Evolutionary conservation across 1,140 invertebrate genomes (phyloP).

Genomic region (Phenacoccus solenopsis): DNA sequence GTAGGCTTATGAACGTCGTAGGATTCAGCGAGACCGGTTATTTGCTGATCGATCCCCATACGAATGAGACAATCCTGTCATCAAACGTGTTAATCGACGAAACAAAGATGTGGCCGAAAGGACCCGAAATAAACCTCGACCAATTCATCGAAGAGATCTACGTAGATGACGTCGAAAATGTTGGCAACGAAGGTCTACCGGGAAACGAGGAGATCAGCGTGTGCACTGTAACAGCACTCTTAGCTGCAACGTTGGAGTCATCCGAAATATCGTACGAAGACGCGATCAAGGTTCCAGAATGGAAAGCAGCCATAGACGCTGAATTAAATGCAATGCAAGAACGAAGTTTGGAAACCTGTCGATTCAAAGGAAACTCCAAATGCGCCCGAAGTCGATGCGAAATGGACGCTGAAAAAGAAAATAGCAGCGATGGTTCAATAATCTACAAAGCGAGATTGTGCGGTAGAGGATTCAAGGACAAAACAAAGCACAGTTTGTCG

Average conservation of each 20-base stretch:
- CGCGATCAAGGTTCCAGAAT: too few relatives aligned
- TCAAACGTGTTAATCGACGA: not conserved
- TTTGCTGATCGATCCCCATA: conserved; percentile 19
- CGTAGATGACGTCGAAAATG: too few relatives aligned
- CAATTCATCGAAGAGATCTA: too few relatives aligned
- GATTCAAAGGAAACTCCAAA: not conserved
- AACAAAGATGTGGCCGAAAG: too few relatives aligned
- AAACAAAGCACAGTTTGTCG: not conserved
- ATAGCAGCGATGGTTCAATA: not conserved
- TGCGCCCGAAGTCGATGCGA: not conserved
- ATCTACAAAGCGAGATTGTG: not conserved
- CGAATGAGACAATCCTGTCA: not conserved
- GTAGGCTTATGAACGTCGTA: conserved; percentile 22
- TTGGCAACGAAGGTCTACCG: too few relatives aligned
- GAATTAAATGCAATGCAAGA: not conserved
- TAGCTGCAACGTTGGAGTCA: too few relatives aligned
- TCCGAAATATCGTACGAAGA: too few relatives aligned
- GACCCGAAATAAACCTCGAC: too few relatives aligned
- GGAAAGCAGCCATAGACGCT: not conserved
- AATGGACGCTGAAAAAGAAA: not conserved
- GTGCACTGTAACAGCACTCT: too few relatives aligned
- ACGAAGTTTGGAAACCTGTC: not conserved
- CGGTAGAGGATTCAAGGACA: not conserved
- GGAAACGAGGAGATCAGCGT: too few relatives aligned
- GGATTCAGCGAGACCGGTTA: conserved; percentile 23